Evolutionary conservation across 2,888 invertebrate species (phyloP).

Genomic region (Caenorhabditis angaria): DNA sequence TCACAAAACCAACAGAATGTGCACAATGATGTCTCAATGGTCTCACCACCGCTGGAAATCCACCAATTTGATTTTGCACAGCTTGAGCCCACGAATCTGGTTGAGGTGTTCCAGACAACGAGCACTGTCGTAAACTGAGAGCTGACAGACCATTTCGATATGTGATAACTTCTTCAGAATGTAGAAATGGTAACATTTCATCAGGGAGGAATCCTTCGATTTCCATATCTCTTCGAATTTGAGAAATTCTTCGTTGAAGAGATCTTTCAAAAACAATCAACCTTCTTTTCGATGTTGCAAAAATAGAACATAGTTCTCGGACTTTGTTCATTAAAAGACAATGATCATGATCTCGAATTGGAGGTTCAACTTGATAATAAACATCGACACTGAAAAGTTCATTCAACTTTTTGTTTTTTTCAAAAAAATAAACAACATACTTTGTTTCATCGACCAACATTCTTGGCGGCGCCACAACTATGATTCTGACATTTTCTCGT

Average conservation of each 20-base stretch:
- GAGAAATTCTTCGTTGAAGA: constrained; percentile 59
- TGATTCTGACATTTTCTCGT: constrained; percentile 32
- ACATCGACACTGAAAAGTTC: constrained; percentile 61
- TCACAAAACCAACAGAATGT: constrained; percentile 50
- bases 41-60: constrained; percentile 51
- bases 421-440: constrained; percentile 31
- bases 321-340: constrained; percentile 60
- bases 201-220: constrained; percentile 60
- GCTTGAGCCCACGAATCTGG: constrained; percentile 57
- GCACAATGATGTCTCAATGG: constrained; percentile 50
- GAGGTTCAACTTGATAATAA: constrained; percentile 65
- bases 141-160: constrained; percentile 52
- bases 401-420: background rate
- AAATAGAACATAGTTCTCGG: constrained; percentile 51
- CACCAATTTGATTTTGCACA: constrained; percentile 49
- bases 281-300: constrained; percentile 43
- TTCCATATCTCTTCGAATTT: constrained; percentile 63
- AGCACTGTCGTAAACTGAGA: constrained; percentile 42
- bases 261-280: constrained; percentile 62
- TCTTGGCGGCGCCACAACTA: constrained; percentile 62
- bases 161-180: constrained; percentile 45
- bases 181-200: constrained; percentile 48
- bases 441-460: constrained; percentile 59
- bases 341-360: constrained; percentile 62
- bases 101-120: constrained; percentile 54